Conservation (phyloP, 2,888 invertebrate species). For the Aleiodes alternator region DNA sequence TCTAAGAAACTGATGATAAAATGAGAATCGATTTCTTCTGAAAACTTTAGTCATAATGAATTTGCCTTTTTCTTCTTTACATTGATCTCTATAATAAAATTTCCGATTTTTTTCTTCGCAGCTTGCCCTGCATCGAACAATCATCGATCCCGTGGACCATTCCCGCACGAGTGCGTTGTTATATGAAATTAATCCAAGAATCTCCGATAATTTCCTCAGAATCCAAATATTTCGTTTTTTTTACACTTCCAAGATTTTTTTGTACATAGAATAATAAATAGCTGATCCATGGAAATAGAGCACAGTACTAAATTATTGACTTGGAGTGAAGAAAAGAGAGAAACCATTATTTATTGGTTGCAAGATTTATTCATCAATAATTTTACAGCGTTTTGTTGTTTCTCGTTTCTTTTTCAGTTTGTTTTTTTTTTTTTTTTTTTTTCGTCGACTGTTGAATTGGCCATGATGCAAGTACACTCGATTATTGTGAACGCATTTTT, state of each 20-base stretch:
- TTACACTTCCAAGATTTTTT: constrained; percentile 30
- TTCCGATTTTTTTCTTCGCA: constrained; percentile 73
- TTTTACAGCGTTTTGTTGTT: constrained; percentile 68
- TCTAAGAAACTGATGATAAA: too few species aligned
- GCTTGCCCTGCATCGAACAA: constrained; percentile 78
- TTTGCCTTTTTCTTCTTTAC: neutral
- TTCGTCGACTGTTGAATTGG: constrained; percentile 31
- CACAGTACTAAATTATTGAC: neutral
- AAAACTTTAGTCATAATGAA: neutral
- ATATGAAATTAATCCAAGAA: constrained; percentile 76
- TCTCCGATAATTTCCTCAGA: constrained; percentile 26
- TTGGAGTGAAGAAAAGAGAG: neutral
- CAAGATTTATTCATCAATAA: constrained; percentile 72
- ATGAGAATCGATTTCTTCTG: too few species aligned
- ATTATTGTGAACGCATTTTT: constrained; percentile 48
- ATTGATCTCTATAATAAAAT: neutral
- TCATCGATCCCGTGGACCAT: constrained; percentile 76
- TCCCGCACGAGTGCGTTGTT: constrained; percentile 83
- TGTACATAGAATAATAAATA: constrained; percentile 50
- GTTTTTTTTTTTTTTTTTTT: constrained; percentile 51
- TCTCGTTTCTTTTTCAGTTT: constrained; percentile 53
- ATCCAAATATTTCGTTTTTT: constrained; percentile 35
- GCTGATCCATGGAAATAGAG: constrained; percentile 23
- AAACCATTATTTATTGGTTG: constrained; percentile 58
- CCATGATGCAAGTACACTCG: constrained; percentile 57